These are phyloP conservation scores for Leptinotarsa lineolata DNA, from an alignment of 1,140 invertebrate genomes.

Conservation along the genomic window DNA sequence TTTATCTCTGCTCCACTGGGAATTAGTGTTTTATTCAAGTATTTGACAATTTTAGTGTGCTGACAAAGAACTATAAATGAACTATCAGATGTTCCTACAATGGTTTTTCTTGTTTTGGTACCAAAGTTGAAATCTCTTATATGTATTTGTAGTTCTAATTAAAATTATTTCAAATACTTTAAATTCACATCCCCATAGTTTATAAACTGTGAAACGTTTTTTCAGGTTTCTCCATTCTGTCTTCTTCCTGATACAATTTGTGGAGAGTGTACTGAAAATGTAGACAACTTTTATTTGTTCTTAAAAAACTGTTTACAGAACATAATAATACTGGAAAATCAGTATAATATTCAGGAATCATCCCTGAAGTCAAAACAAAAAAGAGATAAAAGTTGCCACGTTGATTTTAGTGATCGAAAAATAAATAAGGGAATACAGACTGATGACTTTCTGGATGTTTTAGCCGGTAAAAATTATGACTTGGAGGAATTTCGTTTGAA, in stretches of 20 bases:
- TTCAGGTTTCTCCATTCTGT: slow-evolving; percentile 49
- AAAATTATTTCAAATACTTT: not conserved
- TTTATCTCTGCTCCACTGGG: no score
- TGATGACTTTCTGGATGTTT: slow-evolving; percentile 42
- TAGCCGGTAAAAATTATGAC: slow-evolving; percentile 29
- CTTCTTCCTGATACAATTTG: slow-evolving; percentile 53
- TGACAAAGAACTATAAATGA: no score
- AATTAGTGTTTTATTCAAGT: no score
- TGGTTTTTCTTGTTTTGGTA: not conserved
- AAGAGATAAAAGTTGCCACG: slow-evolving; percentile 44
- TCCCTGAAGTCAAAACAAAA: slow-evolving; percentile 49
- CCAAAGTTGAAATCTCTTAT: not conserved
- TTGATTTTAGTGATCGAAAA: slow-evolving; percentile 27
- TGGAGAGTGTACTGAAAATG: slow-evolving; percentile 45
- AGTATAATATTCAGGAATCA: slow-evolving; percentile 49
- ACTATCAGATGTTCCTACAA: no score
- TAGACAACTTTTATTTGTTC: slow-evolving; percentile 51
- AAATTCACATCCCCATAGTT: not conserved
- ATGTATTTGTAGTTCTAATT: not conserved
- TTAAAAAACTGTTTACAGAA: slow-evolving; percentile 52
- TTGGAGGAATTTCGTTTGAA: slow-evolving; percentile 30
- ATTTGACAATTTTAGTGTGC: no score
- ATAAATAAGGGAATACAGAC: slow-evolving; percentile 46
- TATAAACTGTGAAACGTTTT: slow-evolving; percentile 12
- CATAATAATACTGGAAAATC: slow-evolving; percentile 52